Evolutionary conservation across 2,113 vertebrate genomes (phyloP).

Genomic region (Hippocampus guttulatus): DNA sequence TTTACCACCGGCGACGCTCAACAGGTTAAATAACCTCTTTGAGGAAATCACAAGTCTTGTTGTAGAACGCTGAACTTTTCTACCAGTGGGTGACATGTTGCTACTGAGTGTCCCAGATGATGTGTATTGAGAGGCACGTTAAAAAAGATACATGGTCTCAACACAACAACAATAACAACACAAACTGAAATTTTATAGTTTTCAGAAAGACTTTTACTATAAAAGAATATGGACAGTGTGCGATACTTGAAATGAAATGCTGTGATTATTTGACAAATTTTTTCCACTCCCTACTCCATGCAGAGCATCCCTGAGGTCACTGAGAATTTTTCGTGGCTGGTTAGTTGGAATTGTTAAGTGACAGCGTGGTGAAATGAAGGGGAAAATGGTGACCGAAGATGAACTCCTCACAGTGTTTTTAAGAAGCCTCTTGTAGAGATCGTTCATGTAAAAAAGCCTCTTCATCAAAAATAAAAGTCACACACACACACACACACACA

Average conservation of each 20-base stretch:
- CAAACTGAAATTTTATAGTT: neutral
- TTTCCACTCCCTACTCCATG: neutral
- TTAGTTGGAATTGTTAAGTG: conserved; percentile 8
- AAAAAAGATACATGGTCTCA: neutral
- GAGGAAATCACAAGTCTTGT: conserved; percentile 28
- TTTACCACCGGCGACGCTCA: conserved; percentile 23
- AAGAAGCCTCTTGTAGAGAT: neutral
- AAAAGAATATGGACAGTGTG: neutral
- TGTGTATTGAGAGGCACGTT: neutral
- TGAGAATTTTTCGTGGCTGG: neutral
- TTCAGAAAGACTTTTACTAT: neutral
- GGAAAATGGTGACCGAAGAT: conserved; percentile 7
- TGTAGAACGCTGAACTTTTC: neutral
- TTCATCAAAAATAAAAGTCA: neutral
- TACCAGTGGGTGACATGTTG: neutral
- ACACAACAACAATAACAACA: too few species aligned
- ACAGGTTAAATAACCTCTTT: conserved; percentile 27
- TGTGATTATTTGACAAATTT: neutral
- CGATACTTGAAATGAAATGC: neutral
- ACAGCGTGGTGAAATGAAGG: conserved; percentile 1
- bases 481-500: too few species aligned
- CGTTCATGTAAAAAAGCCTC: neutral
- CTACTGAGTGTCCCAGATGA: neutral
- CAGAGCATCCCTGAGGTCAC: neutral
- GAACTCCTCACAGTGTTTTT: conserved; percentile 19